Percentiles rank a stretch among this genome's conserved stretches.
phyloP scores from a whole-genome alignment of 2,888 invertebrate genomes.

The Conus canariensis region DNA sequence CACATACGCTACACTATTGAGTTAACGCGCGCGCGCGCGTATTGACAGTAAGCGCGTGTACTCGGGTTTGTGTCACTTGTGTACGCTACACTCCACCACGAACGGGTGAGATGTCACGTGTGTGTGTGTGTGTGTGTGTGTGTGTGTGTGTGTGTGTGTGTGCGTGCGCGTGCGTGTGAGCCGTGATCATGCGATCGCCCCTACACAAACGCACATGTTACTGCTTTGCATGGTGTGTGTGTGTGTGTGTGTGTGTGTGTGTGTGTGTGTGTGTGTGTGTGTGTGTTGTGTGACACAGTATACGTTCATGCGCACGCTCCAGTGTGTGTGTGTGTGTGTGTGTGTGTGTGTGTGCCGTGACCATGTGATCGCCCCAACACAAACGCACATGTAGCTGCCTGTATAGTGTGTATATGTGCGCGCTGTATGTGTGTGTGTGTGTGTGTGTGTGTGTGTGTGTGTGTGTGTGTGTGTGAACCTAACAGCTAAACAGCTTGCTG shows the following conservation, averaged over 20 bases:
- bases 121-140: background rate
- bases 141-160: background rate
- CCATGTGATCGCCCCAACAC: background rate
- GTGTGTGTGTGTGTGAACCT: slow-evolving; percentile 16
- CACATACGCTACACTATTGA: too few species aligned
- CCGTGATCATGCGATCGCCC: too few species aligned
- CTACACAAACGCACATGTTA: too few species aligned
- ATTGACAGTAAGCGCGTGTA: slow-evolving; percentile 13
- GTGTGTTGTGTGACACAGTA: slow-evolving; percentile 4
- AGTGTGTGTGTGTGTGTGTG: slow-evolving; percentile 34
- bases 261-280: slow-evolving; percentile 19
- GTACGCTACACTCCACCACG: background rate
- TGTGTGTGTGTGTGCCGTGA: background rate
- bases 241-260: slow-evolving; percentile 10
- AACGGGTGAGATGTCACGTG: background rate
- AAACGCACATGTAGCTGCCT: too few species aligned
- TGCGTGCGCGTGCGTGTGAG: background rate
- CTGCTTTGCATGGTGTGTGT: background rate
- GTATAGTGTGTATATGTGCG: background rate
- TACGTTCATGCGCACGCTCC: background rate
- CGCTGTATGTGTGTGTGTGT: background rate
- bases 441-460: slow-evolving; percentile 25
- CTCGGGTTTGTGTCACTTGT: background rate
- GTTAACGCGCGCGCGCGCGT: background rate
- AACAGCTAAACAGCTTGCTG: too few species aligned